A percentile compares a stretch with the other conserved stretches of the same genome.
These are phyloP conservation scores for Diorhabda sublineata DNA, from an alignment of 1,140 invertebrate genomes.

Conservation along the genomic window DNA sequence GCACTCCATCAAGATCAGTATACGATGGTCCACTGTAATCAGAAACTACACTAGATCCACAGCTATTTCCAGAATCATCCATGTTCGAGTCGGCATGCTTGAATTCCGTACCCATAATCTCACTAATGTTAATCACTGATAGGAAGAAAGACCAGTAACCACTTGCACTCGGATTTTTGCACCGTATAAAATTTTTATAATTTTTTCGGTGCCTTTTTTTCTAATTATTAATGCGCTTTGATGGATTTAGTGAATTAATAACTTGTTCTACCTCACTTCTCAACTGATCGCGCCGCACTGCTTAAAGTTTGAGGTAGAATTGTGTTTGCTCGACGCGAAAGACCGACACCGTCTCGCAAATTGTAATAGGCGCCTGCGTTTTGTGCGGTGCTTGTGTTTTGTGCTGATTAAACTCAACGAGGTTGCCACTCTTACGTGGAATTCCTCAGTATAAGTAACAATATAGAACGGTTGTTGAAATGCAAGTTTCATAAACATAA, in stretches of 20 bases:
- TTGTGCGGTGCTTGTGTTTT: neutral
- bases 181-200: neutral
- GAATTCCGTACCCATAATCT: slow-evolving; percentile 39
- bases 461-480: too few species aligned
- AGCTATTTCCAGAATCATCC: slow-evolving; percentile 47
- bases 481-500: too few species aligned
- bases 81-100: slow-evolving; percentile 42
- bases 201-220: neutral
- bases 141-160: neutral
- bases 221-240: neutral
- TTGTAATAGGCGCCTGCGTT: neutral
- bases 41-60: slow-evolving; percentile 44
- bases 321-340: neutral
- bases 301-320: neutral
- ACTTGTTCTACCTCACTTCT: slow-evolving; percentile 31
- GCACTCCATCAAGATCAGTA: slow-evolving; percentile 40
- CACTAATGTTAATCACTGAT: slow-evolving; percentile 11
- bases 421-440: neutral
- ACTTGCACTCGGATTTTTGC: neutral
- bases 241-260: neutral
- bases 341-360: neutral
- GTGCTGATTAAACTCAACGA: neutral
- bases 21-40: slow-evolving; percentile 42
- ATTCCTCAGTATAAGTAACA: too few species aligned
- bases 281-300: slow-evolving; percentile 34